Evolutionary conservation across 2,888 invertebrate species (phyloP).

Genomic region (Sesia bembeciformis): DNA sequence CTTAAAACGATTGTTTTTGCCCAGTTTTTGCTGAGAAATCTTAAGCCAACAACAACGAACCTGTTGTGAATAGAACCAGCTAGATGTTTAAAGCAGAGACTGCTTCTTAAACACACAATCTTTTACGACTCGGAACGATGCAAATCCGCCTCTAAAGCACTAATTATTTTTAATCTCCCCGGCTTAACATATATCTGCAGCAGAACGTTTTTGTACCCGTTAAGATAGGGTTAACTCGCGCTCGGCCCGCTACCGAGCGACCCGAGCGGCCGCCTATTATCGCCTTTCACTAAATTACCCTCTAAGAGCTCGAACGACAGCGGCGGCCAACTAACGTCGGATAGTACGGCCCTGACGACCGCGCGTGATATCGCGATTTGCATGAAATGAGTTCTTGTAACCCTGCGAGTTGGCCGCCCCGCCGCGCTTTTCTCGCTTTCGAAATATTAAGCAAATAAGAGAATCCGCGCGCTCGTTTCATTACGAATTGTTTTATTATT

Average conservation of each 20-base stretch:
- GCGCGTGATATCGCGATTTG: constrained; percentile 39
- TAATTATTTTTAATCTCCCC: constrained; percentile 56
- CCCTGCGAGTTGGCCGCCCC: constrained; percentile 16
- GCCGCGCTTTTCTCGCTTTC: constrained; percentile 9
- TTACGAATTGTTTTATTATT: constrained; percentile 32
- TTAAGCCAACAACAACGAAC: background rate
- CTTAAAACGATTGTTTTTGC: background rate
- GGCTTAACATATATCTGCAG: constrained; percentile 29
- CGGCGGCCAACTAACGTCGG: constrained; percentile 20
- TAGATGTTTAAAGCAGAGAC: background rate
- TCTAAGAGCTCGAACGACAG: constrained; percentile 30
- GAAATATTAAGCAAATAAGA: constrained; percentile 28
- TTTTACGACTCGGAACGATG: constrained; percentile 21
- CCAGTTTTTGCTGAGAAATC: background rate
- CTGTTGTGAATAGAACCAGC: background rate
- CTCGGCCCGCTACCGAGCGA: constrained; percentile 17
- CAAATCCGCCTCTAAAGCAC: constrained; percentile 34
- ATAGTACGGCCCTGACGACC: constrained; percentile 12
- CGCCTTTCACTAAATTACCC: constrained; percentile 33
- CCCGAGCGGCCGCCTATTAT: constrained; percentile 25
- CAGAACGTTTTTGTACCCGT: constrained; percentile 20
- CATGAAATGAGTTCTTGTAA: constrained; percentile 42
- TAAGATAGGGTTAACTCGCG: constrained; percentile 15
- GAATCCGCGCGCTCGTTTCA: constrained; percentile 24
- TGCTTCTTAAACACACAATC: constrained; percentile 15